phyloP scores from a whole-genome alignment of 2,113 vertebrate genomes.

The Meles meles region DNA sequence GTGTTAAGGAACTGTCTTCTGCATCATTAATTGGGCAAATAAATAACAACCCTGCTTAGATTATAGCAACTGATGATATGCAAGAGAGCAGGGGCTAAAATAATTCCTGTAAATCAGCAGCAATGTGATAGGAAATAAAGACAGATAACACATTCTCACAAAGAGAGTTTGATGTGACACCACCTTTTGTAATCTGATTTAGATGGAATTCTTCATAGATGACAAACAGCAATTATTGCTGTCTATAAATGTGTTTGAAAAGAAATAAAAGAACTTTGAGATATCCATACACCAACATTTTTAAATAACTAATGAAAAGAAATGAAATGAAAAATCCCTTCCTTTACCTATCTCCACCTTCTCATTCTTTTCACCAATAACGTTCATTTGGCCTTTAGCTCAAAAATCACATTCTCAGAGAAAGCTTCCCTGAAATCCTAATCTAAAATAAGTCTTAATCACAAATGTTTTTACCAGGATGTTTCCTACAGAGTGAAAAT shows the following conservation, averaged over 20 bases:
- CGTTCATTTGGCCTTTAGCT: background rate
- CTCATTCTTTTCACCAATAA: background rate
- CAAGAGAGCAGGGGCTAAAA: background rate
- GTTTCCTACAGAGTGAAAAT: background rate
- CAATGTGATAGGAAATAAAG: background rate
- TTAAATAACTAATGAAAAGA: background rate
- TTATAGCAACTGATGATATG: background rate
- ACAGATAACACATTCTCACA: background rate
- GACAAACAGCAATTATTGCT: background rate
- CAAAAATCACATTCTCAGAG: background rate
- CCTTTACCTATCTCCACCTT: background rate
- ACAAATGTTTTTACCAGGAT: background rate
- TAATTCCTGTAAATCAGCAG: background rate
- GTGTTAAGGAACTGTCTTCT: background rate
- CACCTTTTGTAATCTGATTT: background rate
- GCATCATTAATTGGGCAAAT: constrained; percentile 14
- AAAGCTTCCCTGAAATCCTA: background rate
- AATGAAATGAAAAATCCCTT: background rate
- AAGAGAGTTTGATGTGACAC: background rate
- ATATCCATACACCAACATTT: background rate
- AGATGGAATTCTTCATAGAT: background rate
- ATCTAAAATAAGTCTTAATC: background rate
- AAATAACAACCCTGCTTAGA: background rate
- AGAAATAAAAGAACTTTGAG: background rate
- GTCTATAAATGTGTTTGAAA: background rate